A percentile compares a stretch with the other conserved stretches of the same genome.
phyloP scores from a whole-genome alignment of 2,113 vertebrate species.

The Nymphicus hollandicus region DNA sequence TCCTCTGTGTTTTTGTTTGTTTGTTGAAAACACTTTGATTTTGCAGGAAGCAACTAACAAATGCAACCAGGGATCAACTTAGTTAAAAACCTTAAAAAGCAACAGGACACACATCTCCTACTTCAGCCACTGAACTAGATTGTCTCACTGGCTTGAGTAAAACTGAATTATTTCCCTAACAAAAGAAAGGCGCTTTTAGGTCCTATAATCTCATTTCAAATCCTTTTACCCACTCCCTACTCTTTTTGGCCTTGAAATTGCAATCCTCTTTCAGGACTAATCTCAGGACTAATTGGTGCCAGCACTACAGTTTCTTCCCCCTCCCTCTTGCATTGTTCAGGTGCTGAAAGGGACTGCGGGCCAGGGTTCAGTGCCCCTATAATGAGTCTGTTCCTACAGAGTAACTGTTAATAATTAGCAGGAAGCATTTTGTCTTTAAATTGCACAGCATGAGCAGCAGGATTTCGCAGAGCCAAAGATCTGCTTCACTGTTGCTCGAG shows the following conservation, averaged over 20 bases:
- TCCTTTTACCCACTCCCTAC: slow-evolving; percentile 77
- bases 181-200: slow-evolving; percentile 77
- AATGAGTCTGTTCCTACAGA: slow-evolving; percentile 60
- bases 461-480: slow-evolving; percentile 38
- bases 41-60: slow-evolving; percentile 37
- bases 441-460: slow-evolving; percentile 63
- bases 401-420: slow-evolving; percentile 75
- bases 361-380: slow-evolving; percentile 48
- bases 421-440: slow-evolving; percentile 73
- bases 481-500: not conserved
- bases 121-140: slow-evolving; percentile 70
- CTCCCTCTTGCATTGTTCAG: slow-evolving; percentile 3
- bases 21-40: slow-evolving; percentile 45
- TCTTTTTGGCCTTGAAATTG: slow-evolving; percentile 74
- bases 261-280: slow-evolving; percentile 83
- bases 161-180: slow-evolving; percentile 76
- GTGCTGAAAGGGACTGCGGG: slow-evolving; percentile 37
- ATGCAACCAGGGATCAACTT: slow-evolving; percentile 18
- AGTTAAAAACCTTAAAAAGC: slow-evolving; percentile 32
- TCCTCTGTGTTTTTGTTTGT: slow-evolving; percentile 11
- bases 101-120: slow-evolving; percentile 56
- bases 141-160: slow-evolving; percentile 68
- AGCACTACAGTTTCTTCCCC: slow-evolving; percentile 29
- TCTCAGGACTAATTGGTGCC: slow-evolving; percentile 74
- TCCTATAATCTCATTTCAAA: slow-evolving; percentile 83